Evolutionary conservation across 2,113 vertebrate genomes (phyloP).

Genomic region (Xyliphius kryptos): DNA sequence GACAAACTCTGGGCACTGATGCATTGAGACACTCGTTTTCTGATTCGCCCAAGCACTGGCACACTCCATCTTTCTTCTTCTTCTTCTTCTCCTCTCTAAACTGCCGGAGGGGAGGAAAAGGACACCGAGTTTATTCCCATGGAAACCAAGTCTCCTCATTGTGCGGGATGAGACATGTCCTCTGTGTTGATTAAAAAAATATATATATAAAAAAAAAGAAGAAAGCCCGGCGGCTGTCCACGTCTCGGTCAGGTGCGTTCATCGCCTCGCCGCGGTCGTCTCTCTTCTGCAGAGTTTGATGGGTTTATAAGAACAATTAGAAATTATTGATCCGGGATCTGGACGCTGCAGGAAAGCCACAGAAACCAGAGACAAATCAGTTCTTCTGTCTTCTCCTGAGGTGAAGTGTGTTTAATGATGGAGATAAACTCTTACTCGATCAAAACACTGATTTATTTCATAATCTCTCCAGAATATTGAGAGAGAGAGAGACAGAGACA

Average conservation of each 20-base stretch:
- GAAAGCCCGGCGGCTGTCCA: constrained; percentile 10
- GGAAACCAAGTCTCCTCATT: constrained; percentile 35
- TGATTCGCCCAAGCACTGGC: too few species aligned
- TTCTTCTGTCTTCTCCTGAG: constrained; percentile 20
- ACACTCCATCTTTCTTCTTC: constrained; percentile 1
- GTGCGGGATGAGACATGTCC: constrained; percentile 33
- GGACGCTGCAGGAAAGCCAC: constrained; percentile 8
- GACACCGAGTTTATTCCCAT: constrained; percentile 38
- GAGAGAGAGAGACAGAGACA: too few species aligned
- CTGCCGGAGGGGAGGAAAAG: constrained; percentile 21
- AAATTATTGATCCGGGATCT: constrained; percentile 10
- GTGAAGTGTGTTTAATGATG: constrained; percentile 12
- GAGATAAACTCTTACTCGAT: constrained; percentile 1
- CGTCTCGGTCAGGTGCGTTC: constrained; percentile 4
- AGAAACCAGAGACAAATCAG: background rate
- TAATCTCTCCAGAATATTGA: background rate
- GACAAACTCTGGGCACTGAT: too few species aligned
- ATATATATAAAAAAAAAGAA: too few species aligned
- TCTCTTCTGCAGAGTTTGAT: constrained; percentile 22
- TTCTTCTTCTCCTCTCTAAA: too few species aligned
- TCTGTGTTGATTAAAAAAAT: constrained; percentile 34
- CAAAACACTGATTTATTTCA: background rate
- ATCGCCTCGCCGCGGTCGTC: constrained; percentile 7
- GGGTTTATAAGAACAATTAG: constrained; percentile 32
- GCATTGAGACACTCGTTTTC: too few species aligned